Evolutionary conservation across 2,888 invertebrate genomes (phyloP).

Genomic region (Agrenia bidenticulata): DNA sequence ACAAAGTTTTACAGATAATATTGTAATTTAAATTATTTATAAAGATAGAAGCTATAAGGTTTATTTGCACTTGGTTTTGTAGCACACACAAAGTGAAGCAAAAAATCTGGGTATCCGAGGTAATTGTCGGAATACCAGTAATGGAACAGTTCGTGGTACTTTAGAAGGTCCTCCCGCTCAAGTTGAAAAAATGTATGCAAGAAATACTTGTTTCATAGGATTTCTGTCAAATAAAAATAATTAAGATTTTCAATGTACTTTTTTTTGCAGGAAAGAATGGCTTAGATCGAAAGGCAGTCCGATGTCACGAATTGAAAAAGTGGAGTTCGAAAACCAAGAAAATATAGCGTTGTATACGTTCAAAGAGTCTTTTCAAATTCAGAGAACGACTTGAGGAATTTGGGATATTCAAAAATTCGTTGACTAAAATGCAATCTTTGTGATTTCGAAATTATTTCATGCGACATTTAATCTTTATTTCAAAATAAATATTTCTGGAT

Average conservation of each 20-base stretch:
- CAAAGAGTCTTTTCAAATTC: not conserved
- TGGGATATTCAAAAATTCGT: too few relatives aligned
- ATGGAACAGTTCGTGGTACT: slow-evolving; percentile 69
- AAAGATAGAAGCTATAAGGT: not conserved
- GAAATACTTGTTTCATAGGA: not conserved
- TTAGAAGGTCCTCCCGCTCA: slow-evolving; percentile 66
- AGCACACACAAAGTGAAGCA: slow-evolving; percentile 69
- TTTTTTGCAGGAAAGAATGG: slow-evolving; percentile 10
- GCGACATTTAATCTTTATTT: too few relatives aligned
- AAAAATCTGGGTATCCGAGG: slow-evolving; percentile 66
- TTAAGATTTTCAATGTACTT: not conserved
- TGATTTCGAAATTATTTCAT: too few relatives aligned
- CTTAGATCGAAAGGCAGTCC: slow-evolving; percentile 10
- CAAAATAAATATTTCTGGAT: too few relatives aligned
- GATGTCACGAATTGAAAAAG: slow-evolving; percentile 10
- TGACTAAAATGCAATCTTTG: too few relatives aligned
- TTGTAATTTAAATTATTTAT: not conserved
- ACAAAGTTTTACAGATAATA: too few relatives aligned
- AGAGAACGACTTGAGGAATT: slow-evolving; percentile 13
- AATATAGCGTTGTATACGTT: not conserved
- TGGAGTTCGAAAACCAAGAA: not conserved
- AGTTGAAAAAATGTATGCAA: slow-evolving; percentile 63
- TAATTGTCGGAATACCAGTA: slow-evolving; percentile 71
- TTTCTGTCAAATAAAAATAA: not conserved
- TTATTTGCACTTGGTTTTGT: slow-evolving; percentile 21